Evolutionary conservation across 2,888 invertebrate species (phyloP).

Genomic region (Brassicogethes aeneus): DNA sequence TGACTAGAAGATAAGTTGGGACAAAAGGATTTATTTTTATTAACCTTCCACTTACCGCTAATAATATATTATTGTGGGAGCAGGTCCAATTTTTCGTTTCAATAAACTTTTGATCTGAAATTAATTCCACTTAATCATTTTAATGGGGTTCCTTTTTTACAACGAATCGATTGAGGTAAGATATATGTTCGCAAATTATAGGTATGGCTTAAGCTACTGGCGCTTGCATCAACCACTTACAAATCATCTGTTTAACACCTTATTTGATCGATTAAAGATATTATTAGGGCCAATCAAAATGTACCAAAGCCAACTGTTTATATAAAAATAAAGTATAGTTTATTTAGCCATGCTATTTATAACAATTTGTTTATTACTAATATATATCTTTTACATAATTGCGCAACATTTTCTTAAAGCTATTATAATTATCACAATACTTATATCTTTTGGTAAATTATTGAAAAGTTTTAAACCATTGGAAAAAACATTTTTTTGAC

Average conservation of each 20-base stretch:
- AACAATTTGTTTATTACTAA: too few relatives aligned
- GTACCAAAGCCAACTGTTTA: too few relatives aligned
- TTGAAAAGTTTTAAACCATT: too few relatives aligned
- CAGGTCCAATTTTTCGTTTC: not conserved
- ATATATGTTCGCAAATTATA: slow-evolving; percentile 5
- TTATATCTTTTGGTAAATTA: too few relatives aligned
- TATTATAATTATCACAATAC: not conserved
- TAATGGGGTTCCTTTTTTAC: not conserved
- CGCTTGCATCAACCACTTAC: slow-evolving; percentile 1
- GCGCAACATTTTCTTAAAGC: too few relatives aligned
- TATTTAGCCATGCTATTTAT: too few relatives aligned
- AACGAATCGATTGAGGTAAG: slow-evolving; percentile 1
- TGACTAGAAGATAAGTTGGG: too few relatives aligned
- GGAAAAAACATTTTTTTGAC: too few relatives aligned
- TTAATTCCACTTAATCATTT: slow-evolving; percentile 4
- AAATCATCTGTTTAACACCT: slow-evolving; percentile 3
- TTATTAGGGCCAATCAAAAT: not conserved
- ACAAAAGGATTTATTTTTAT: not conserved
- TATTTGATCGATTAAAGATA: not conserved
- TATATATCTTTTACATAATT: too few relatives aligned
- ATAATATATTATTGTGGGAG: not conserved
- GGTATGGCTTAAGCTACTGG: not conserved
- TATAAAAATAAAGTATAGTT: too few relatives aligned
- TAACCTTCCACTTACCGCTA: not conserved
- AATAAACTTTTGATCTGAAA: not conserved